Evolutionary conservation across 2,113 vertebrate species (phyloP).

Genomic region (Pogona vitticeps): DNA sequence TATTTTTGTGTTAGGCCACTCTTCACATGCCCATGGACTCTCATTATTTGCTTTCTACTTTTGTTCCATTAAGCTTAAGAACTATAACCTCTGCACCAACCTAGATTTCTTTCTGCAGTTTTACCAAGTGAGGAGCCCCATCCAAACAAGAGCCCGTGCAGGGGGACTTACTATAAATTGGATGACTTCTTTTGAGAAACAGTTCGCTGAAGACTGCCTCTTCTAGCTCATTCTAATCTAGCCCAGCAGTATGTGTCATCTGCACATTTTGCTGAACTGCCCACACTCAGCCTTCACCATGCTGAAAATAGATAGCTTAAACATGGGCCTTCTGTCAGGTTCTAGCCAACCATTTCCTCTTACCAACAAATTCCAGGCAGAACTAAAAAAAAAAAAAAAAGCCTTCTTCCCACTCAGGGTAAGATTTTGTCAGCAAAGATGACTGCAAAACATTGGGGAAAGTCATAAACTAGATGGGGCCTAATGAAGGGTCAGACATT

Average conservation of each 20-base stretch:
- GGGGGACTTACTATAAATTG: not conserved
- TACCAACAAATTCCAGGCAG: slow-evolving; percentile 35
- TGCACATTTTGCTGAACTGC: slow-evolving; percentile 1
- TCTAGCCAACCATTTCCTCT: slow-evolving; percentile 40
- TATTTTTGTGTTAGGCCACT: not conserved
- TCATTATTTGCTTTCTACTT: not conserved
- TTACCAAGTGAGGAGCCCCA: not conserved
- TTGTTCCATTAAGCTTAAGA: not conserved
- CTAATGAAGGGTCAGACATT: not conserved
- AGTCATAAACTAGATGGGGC: not conserved
- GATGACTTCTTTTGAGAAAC: not conserved
- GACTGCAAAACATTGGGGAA: not conserved
- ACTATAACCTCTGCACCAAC: not conserved
- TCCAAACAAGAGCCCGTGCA: not conserved
- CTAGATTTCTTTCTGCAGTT: too few relatives aligned
- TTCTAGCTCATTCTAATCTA: not conserved
- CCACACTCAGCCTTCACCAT: slow-evolving; percentile 14
- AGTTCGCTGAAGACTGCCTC: slow-evolving; percentile 2
- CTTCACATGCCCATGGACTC: not conserved
- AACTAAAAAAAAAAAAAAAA: slow-evolving; percentile 39
- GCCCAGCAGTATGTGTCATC: slow-evolving; percentile 12
- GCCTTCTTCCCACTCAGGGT: not conserved
- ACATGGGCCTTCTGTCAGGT: slow-evolving; percentile 34
- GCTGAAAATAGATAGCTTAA: slow-evolving; percentile 41
- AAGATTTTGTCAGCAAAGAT: slow-evolving; percentile 12